Evolutionary conservation across 2,888 invertebrate genomes (phyloP), one percentile per base, ranked within the genome.

Genomic region (Tolmerus cingulatus): DNA sequence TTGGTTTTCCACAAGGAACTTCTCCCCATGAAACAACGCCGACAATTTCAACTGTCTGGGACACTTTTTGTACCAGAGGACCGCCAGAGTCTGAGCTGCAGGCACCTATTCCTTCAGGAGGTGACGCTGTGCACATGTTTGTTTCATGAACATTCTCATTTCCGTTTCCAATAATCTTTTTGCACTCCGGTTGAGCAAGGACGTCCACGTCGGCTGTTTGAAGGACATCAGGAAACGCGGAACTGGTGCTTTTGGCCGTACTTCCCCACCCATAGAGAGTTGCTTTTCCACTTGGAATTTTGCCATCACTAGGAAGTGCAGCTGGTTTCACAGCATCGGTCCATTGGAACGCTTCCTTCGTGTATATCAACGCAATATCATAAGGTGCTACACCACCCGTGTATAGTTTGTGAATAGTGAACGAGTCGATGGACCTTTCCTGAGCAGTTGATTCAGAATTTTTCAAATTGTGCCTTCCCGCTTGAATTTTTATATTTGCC

Each of bases 1-100:
- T 91, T 40, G 90, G 90, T 46, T 90, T 90, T 5, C 93, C 93
- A 88, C 93, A 94, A 2, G 93, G 93, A 89, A 91, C 91, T 85
- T 91, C 89, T n/a, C 93, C 94, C 94, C 94, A 94, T 1, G 94
- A 94, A 16, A 93, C 93, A 78, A 94, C 91, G 88, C 94, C 94
- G 86, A 94, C 91, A 89, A 91, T 90, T 2, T 90, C 90, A 88
- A 90, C 89, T 5, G 16, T 27, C 1, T 23, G 30, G 23, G 51
- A 51, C 34, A 88, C 55, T 46, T 79, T 91, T 88, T 92, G 92
- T 27, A 92, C 90, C 5, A 92, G 88, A 1, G 92, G 92, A 1
- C 92, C 92, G 19, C 92, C 92, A 0, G 92, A 92, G 87, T 92
- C 92, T 2, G 92, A 92, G 12, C 91, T 92, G 88, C 92, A 92